Percentiles rank a stretch among this genome's conserved stretches.
Evolutionary conservation across 2,797 vertebrate species (phyloP).

Genomic region (Danio jaintianensis): DNA sequence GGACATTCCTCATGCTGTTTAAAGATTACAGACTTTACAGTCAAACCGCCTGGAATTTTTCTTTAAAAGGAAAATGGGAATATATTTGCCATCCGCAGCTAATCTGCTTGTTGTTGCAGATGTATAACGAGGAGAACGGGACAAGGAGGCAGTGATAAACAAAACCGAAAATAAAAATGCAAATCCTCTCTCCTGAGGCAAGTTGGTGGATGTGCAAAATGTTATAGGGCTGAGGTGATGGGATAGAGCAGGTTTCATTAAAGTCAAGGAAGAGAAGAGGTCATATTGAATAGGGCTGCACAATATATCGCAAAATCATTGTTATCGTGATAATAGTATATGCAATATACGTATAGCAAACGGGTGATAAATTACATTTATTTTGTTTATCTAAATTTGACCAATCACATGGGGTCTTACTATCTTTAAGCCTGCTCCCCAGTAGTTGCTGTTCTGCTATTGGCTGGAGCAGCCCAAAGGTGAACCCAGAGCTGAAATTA

Average conservation of each 20-base stretch:
- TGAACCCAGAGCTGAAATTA: too few species aligned
- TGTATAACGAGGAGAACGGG: not conserved
- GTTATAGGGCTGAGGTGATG: not conserved
- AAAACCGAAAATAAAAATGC: conserved; percentile 21
- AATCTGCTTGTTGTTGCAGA: conserved; percentile 7
- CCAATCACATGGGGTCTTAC: too few species aligned
- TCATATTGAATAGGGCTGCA: too few species aligned
- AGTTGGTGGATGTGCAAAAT: not conserved
- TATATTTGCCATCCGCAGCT: not conserved
- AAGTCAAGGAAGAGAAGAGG: not conserved
- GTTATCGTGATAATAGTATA: too few species aligned
- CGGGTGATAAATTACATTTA: too few species aligned
- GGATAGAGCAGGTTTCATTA: conserved; percentile 1
- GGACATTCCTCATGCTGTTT: conserved; percentile 2
- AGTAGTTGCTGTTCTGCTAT: too few species aligned
- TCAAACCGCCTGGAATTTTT: not conserved
- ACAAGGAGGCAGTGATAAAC: not conserved
- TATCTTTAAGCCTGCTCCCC: too few species aligned
- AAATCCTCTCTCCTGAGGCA: conserved; percentile 1
- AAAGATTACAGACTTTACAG: not conserved
- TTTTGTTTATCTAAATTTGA: too few species aligned
- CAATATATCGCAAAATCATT: too few species aligned
- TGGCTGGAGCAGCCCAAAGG: too few species aligned
- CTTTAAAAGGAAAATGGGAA: not conserved
- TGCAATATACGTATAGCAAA: too few species aligned